Conservation (phyloP, 2,113 vertebrate species). For the Rhabdornis inornatus region DNA sequence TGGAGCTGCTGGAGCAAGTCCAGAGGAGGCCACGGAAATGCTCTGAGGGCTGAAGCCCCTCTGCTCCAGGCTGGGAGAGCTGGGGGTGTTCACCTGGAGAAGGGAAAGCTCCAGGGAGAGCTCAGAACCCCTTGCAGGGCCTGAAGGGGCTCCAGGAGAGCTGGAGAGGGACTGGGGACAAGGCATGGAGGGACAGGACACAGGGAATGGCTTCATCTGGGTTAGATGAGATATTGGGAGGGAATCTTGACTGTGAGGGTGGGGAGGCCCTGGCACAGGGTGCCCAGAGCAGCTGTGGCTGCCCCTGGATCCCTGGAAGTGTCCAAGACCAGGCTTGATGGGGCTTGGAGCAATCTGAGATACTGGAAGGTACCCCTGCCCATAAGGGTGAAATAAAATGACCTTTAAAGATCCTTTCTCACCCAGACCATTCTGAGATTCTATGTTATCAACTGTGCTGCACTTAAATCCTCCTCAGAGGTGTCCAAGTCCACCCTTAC, state of each 20-base stretch:
- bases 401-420: background rate
- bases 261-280: accelerated
- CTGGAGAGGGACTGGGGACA: background rate
- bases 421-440: background rate
- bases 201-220: background rate
- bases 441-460: accelerated
- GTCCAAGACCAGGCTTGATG: accelerated
- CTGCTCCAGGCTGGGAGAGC: background rate
- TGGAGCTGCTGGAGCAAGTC: background rate
- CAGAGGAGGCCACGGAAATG: background rate
- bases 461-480: background rate
- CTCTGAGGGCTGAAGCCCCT: background rate
- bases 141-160: background rate
- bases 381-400: background rate
- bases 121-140: background rate
- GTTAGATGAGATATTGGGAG: background rate
- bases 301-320: background rate
- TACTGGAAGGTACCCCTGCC: background rate
- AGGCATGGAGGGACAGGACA: background rate
- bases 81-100: background rate
- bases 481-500: background rate
- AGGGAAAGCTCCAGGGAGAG: background rate
- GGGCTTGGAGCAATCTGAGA: background rate
- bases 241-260: accelerated
- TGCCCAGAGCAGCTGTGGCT: background rate